Percentiles rank a stretch among this genome's conserved stretches.
phyloP scores from a whole-genome alignment of 2,113 vertebrate genomes.

The Neoarius graeffei region DNA sequence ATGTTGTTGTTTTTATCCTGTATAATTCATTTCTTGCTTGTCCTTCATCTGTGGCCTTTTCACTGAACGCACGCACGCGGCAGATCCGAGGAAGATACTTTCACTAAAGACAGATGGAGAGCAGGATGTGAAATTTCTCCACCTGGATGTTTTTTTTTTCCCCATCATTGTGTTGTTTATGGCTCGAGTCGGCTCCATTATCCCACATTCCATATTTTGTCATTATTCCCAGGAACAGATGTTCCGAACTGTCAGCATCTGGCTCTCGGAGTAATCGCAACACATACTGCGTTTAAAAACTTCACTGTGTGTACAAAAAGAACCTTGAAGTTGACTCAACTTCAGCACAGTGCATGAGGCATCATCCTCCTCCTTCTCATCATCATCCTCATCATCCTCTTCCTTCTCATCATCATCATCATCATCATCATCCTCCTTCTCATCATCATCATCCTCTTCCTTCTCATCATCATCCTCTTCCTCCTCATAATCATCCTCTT shows the following conservation, averaged over 20 bases:
- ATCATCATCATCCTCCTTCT: background rate
- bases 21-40: constrained; percentile 7
- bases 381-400: too few relatives aligned
- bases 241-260: background rate
- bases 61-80: background rate
- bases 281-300: background rate
- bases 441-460: background rate
- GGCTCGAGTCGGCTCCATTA: background rate
- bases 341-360: background rate
- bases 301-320: background rate
- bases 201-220: background rate
- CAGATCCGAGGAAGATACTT: background rate
- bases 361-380: background rate
- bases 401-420: background rate
- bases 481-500: accelerated
- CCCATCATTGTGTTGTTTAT: background rate
- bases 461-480: background rate
- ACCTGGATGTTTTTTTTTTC: background rate
- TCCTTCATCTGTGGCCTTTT: background rate
- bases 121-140: background rate
- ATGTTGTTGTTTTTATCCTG: constrained; percentile 24
- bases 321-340: background rate
- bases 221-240: background rate
- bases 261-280: background rate
- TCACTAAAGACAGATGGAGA: background rate